Evolutionary conservation across 2,113 vertebrate species (phyloP), one percentile per base, ranked within the genome.

Genomic region (Dasypus novemcinctus): DNA sequence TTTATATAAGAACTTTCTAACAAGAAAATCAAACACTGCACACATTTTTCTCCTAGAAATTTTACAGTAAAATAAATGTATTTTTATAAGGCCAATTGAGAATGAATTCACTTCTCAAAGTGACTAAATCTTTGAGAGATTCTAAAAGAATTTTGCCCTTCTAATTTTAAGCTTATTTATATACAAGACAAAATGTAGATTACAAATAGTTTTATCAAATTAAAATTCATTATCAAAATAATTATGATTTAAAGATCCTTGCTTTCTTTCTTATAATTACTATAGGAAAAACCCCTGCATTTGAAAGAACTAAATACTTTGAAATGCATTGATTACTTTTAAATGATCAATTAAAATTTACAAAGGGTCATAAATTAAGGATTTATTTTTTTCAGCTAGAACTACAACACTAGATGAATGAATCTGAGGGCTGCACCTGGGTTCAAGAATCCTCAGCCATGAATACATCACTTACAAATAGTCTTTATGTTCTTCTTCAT

Each of bases 141-240:
- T 74, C 63, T 90, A 78, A 96, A 96, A 92, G 25, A 85, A 91
- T 33, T 38, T 33, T 38, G 38, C 3, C 21, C 61, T 92, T 93
- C 59, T 87, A 87, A 92, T 95, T 92, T 95, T 87, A 87, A 95
- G 69, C 13, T 18, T 64, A 97, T 98, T 98, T 94, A 98, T 98
- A 98, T 97, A 95, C 11, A 76, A 49, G 72, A 75, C 25, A 75
- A 75, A 31, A 76, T 97, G 84, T 93, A 92, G 89, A 96, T 98
- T 98, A 97, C 86, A 97, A 97, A 98, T 81, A 98, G 74, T 64
- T 95, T 97, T 94, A 31, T 84, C 46, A 97, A 98, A 98, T 98
- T 98, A 98, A 98, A 98, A 98, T 33, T 72, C 93, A 97, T 97
- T 96, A 98, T 95, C 71, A 97, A 98, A 98, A 98, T 97, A 98